Evolutionary conservation across 2,797 vertebrate genomes (phyloP).

Genomic region (Okamejei kenojei): DNA sequence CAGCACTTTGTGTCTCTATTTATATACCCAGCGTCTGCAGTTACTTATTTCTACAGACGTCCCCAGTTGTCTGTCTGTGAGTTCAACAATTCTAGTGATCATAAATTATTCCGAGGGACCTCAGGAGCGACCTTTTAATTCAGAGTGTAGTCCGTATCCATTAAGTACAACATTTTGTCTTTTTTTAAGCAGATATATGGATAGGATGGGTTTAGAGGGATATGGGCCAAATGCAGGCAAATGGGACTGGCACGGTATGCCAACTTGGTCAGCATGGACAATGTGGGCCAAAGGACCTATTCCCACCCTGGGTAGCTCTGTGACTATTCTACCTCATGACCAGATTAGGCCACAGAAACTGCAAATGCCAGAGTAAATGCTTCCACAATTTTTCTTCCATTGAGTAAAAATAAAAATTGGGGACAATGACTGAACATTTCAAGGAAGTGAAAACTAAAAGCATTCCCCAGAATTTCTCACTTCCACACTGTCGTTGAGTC

Average conservation of each 20-base stretch:
- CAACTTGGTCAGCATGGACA: no score
- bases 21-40: no score
- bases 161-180: no score
- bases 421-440: neutral
- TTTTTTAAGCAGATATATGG: no score
- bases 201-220: no score
- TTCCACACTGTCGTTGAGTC: conserved; percentile 12
- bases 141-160: no score
- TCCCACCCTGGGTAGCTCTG: no score
- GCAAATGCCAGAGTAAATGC: neutral
- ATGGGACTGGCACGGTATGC: no score
- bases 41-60: neutral
- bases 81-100: neutral
- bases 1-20: no score
- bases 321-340: neutral
- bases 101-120: neutral
- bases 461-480: conserved; percentile 11
- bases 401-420: neutral
- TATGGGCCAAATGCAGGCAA: no score
- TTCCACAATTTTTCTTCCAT: neutral
- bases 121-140: no score
- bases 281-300: no score
- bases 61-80: neutral
- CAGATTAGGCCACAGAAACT: neutral
- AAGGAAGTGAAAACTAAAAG: conserved; percentile 12